Conservation (phyloP, 2,797 vertebrate genomes). For the Passerculus sandwichensis region DNA sequence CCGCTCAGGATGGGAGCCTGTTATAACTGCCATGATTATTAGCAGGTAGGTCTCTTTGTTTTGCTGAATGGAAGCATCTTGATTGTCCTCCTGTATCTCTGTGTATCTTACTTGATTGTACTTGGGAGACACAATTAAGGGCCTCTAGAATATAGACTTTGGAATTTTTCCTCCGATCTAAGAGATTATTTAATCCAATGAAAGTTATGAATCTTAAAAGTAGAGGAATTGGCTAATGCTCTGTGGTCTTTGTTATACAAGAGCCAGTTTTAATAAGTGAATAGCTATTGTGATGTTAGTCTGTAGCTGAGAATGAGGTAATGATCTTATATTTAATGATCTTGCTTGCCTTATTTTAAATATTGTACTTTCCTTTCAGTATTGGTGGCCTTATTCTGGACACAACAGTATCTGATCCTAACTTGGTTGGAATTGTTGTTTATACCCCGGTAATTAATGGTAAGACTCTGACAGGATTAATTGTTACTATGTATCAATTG, state of each 20-base stretch:
- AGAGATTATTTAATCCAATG: neutral
- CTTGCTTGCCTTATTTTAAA: neutral
- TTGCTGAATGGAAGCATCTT: neutral
- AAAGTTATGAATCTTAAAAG: neutral
- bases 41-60: constrained; percentile 87
- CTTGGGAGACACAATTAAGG: neutral
- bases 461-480: constrained; percentile 74
- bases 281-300: neutral
- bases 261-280: neutral
- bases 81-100: neutral
- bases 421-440: constrained; percentile 94
- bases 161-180: neutral
- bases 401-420: constrained; percentile 95
- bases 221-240: neutral
- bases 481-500: neutral
- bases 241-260: neutral
- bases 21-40: constrained; percentile 97
- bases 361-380: constrained; percentile 75
- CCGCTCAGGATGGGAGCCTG: constrained; percentile 96
- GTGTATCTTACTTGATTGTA: neutral
- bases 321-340: neutral
- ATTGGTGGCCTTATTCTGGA: constrained; percentile 98
- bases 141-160: neutral
- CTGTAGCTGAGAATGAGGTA: neutral
- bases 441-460: constrained; percentile 97